Evolutionary conservation across 2,888 invertebrate genomes (phyloP), one percentile per base, ranked within the genome.

Genomic region (Trachelus tabidus): DNA sequence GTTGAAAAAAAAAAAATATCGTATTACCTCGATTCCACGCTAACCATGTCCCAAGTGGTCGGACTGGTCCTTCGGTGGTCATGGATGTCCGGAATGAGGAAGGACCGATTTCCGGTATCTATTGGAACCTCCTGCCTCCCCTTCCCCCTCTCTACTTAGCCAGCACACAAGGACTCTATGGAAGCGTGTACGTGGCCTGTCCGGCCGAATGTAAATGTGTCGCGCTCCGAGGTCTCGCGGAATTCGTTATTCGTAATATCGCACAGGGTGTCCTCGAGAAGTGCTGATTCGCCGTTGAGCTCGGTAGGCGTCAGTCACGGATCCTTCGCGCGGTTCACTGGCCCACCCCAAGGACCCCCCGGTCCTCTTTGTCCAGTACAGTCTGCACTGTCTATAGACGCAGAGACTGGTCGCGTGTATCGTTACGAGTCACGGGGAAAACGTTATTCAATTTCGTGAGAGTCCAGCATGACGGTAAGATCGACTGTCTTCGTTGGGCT

Each of bases 261-360:
- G 15, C 71, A 34, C 71, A 56, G 56, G 56, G 56, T 56, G 56
- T 23, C 56, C 56, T 56, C 56, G 56, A 56, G 56, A 56, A 56
- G 56, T 56, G 56, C 56, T 56, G 56, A 56, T 56, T 12, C 56
- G 56, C 12, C 23, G 56, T 56, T 56, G 23, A 56, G 71, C 71
- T 31, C 23, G 71, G 71, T 23, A 71, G 34, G 31, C 71, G 71
- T 71, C 71, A 34, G 71, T 71, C 71, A 71, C 71, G 71, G 71
- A 71, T 71, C 31, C 78, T 77, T 80, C 75, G 78, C 78, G 79
- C 84, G 83, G 87, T 87, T 87, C 87, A 86, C 83, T 86, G 87
- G 83, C 86, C 87, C 84, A 31, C 86, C 84, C 85, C 87, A 86
- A 87, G 87, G 87, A 87, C 84, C 84, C 71, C 71, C 12, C 31